Conservation (phyloP, 2,113 vertebrate species). For the Phaetusa simplex region DNA sequence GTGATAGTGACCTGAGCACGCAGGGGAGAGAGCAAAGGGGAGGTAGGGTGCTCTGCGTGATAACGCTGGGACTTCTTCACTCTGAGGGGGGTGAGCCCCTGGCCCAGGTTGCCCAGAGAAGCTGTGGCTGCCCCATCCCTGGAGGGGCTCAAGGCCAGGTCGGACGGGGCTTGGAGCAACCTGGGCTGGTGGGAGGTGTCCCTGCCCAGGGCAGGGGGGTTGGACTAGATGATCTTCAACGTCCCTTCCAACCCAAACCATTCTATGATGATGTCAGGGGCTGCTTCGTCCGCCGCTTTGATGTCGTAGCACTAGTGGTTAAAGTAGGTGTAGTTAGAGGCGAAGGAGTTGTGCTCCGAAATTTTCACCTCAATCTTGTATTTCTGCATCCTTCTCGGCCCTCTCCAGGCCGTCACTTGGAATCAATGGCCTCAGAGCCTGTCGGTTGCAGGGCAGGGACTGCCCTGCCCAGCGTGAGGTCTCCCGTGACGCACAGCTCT, state of each 20-base stretch:
- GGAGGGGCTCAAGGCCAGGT: background rate
- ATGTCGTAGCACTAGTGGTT: background rate
- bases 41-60: accelerated
- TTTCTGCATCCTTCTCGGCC: background rate
- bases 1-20: accelerated
- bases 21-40: no score
- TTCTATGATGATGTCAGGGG: background rate
- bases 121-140: background rate
- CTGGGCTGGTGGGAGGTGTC: background rate
- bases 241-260: background rate
- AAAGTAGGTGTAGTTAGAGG: accelerated
- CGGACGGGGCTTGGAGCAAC: background rate
- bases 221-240: background rate
- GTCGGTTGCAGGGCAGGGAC: background rate
- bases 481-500: background rate
- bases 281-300: background rate
- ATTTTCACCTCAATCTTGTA: accelerated
- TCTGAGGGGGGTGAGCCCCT: background rate
- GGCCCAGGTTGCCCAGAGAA: background rate
- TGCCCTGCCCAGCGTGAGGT: background rate
- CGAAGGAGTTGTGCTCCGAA: accelerated
- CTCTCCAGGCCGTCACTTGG: background rate
- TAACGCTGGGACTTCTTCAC: background rate
- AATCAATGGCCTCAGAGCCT: accelerated
- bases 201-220: background rate